Evolutionary conservation across 2,113 vertebrate species (phyloP).

Genomic region (Theristicus caerulescens): DNA sequence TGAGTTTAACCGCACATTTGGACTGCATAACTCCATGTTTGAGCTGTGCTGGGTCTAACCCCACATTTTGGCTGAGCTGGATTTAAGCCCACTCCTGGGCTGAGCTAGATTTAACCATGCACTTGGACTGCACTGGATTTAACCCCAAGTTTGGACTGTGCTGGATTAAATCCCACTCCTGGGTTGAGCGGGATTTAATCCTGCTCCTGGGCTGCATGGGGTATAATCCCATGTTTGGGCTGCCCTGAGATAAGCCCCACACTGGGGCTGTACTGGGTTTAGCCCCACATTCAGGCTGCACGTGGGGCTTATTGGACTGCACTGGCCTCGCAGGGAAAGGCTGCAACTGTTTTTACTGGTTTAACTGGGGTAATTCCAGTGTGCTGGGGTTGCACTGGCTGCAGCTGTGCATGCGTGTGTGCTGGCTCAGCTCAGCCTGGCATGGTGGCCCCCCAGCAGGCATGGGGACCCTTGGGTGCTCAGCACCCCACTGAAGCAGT

Average conservation of each 20-base stretch:
- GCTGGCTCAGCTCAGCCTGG: neutral
- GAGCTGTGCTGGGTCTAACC: neutral
- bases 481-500: fast-evolving
- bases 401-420: neutral
- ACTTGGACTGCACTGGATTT: neutral
- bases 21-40: neutral
- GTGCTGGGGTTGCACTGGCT: neutral
- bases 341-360: neutral
- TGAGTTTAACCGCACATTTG: neutral
- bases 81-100: neutral
- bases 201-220: neutral
- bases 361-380: neutral
- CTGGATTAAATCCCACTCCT: neutral
- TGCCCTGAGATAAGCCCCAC: neutral
- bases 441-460: fast-evolving
- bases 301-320: neutral
- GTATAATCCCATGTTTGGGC: neutral
- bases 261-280: neutral
- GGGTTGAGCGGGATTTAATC: neutral
- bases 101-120: neutral
- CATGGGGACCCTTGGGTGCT: neutral
- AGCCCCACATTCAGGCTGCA: fast-evolving
- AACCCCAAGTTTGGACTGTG: neutral
- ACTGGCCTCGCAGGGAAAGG: neutral
- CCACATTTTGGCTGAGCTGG: neutral